Percentiles rank a stretch among this genome's conserved stretches.
These are phyloP conservation scores for Acanthosepion pharaonis DNA, from an alignment of 2,888 invertebrate genomes.

Conservation along the genomic window DNA sequence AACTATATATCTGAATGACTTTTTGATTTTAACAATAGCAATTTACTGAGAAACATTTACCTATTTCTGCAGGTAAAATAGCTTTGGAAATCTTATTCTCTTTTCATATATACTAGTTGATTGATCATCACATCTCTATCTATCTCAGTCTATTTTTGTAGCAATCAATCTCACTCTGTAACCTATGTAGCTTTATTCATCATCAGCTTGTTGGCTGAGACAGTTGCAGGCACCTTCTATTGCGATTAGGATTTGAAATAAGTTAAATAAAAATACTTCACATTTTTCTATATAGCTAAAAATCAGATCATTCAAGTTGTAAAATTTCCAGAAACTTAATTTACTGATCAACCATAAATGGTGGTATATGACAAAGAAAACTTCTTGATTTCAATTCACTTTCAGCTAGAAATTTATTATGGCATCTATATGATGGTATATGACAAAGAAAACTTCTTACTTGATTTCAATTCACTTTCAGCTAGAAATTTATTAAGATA, in stretches of 20 bases:
- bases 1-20: not conserved
- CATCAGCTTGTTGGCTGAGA: not conserved
- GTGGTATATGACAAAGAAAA: too few relatives aligned
- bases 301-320: not conserved
- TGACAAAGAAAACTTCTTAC: too few relatives aligned
- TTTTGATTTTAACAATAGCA: not conserved
- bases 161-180: not conserved
- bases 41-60: not conserved
- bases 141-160: not conserved
- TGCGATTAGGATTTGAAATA: not conserved
- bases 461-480: too few relatives aligned
- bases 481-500: too few relatives aligned
- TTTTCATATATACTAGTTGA: not conserved
- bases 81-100: not conserved
- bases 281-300: not conserved
- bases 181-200: not conserved
- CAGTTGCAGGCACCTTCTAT: not conserved
- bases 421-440: too few relatives aligned
- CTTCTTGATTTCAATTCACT: too few relatives aligned
- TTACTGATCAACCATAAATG: too few relatives aligned
- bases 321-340: not conserved
- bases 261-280: not conserved
- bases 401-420: too few relatives aligned
- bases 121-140: not conserved
- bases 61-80: not conserved